Conservation (phyloP, 2,113 vertebrate species). For the Delphinus delphis region DNA sequence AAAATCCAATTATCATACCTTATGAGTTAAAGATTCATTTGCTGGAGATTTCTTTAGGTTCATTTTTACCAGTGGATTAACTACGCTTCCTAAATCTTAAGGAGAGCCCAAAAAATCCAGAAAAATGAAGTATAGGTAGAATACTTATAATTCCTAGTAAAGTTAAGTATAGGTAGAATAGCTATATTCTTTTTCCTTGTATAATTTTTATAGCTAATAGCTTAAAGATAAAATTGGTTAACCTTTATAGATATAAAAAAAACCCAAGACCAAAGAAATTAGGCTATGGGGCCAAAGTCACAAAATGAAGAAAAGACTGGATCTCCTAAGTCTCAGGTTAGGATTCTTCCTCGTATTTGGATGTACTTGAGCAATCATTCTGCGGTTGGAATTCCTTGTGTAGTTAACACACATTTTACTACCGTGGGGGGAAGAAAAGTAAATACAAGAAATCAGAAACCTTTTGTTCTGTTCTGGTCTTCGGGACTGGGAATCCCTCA, state of each 20-base stretch:
- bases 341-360: not conserved
- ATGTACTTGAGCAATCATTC: not conserved
- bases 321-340: not conserved
- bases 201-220: not conserved
- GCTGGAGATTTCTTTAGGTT: not conserved
- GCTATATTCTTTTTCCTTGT: not conserved
- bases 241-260: not conserved
- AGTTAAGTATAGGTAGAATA: not conserved
- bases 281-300: not conserved
- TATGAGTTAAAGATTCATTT: slow-evolving; percentile 41
- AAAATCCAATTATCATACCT: slow-evolving; percentile 61
- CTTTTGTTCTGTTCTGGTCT: not conserved
- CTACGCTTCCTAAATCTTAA: not conserved
- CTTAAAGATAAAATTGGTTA: not conserved
- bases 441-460: not conserved
- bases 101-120: not conserved
- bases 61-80: not conserved
- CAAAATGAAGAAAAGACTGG: not conserved
- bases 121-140: not conserved
- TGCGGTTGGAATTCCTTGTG: not conserved
- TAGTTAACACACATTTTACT: not conserved
- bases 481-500: not conserved
- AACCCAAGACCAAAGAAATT: not conserved
- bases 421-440: accelerated
- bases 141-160: not conserved